Percentiles rank a stretch among this genome's conserved stretches.
Evolutionary conservation across 2,797 vertebrate genomes (phyloP).

Genomic region (Eospalax fontanierii): DNA sequence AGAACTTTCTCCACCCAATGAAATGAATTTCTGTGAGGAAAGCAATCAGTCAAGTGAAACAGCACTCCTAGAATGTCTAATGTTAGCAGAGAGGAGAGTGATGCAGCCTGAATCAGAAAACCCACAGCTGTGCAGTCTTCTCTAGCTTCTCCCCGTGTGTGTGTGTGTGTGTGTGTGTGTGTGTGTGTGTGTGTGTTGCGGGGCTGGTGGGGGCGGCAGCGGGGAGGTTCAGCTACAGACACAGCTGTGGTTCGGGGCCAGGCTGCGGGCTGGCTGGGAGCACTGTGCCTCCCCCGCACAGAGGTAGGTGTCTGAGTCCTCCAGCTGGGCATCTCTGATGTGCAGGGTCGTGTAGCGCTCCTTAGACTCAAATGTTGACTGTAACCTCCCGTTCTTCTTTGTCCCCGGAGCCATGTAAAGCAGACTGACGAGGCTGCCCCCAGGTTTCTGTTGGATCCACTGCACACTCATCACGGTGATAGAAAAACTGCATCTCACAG

Average conservation of each 20-base stretch:
- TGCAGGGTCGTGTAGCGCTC: too few species aligned
- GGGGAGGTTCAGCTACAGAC: neutral
- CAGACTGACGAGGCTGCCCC: neutral
- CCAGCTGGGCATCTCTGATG: neutral
- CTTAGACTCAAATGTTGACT: neutral
- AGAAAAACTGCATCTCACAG: constrained; percentile 6
- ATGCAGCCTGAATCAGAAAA: neutral
- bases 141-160: rapidly evolving
- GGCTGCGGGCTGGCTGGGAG: neutral
- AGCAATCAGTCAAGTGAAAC: too few species aligned
- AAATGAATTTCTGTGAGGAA: neutral
- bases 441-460: constrained; percentile 69
- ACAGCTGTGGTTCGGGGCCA: constrained; percentile 46
- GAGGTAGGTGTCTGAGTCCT: constrained; percentile 76
- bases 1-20: neutral
- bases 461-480: rapidly evolving
- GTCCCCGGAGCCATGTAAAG: neutral
- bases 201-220: too few species aligned
- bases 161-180: too few species aligned
- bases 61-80: neutral
- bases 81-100: neutral
- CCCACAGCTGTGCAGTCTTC: neutral
- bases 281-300: constrained; percentile 69
- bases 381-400: neutral
- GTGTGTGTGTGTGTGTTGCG: too few species aligned